Percentiles rank a stretch among this genome's conserved stretches.
These are phyloP conservation scores for Phytoseiulus persimilis DNA, from an alignment of 2,888 invertebrate species.

Conservation along the genomic window DNA sequence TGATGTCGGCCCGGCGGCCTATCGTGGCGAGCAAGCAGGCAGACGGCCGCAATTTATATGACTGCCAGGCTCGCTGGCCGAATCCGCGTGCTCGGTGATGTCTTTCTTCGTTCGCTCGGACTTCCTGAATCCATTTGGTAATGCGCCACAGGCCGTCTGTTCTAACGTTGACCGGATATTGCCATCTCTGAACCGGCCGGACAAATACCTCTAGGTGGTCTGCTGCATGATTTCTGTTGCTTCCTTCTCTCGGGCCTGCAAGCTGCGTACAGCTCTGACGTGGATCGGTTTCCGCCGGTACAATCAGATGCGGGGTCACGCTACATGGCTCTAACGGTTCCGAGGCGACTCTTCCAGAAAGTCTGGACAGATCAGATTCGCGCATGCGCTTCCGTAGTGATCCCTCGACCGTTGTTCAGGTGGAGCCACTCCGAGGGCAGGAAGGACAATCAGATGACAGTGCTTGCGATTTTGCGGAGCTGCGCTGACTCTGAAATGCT, in stretches of 20 bases:
- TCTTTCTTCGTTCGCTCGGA: background rate
- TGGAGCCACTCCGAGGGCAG: too few species aligned
- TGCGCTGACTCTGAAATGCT: too few species aligned
- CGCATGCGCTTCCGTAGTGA: too few species aligned
- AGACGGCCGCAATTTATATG: background rate
- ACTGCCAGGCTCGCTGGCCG: background rate
- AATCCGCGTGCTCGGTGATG: background rate
- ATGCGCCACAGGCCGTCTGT: background rate
- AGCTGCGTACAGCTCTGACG: background rate
- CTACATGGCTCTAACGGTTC: too few species aligned
- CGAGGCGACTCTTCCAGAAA: too few species aligned
- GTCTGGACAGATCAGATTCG: too few species aligned
- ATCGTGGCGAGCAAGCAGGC: background rate
- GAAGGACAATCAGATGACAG: too few species aligned
- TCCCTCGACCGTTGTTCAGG: too few species aligned
- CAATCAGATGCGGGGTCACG: too few species aligned
- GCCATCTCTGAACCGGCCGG: background rate
- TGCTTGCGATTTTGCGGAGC: too few species aligned
- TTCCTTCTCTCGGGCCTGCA: background rate
- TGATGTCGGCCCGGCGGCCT: background rate
- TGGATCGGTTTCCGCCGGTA: background rate
- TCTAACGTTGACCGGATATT: background rate
- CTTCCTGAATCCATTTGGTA: slow-evolving; percentile 5
- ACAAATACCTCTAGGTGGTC: background rate
- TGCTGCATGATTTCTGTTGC: background rate